Base-by-base conservation (phyloP, 2,113 vertebrate genomes). In the Rhadina sibilatrix region DNA sequence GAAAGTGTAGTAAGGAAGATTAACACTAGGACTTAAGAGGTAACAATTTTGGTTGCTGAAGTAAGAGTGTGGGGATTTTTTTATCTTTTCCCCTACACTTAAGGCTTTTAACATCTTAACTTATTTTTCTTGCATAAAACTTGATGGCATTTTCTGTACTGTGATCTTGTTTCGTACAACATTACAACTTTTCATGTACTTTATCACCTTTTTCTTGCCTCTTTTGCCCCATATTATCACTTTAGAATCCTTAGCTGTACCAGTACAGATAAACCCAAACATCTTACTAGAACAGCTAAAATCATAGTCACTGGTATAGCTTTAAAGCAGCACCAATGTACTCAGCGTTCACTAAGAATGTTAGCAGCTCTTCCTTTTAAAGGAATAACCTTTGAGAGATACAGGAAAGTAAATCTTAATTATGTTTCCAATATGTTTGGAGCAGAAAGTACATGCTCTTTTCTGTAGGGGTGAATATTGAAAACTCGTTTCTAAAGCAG, bases 351-450 rank as follows among this genome's bases (percentile, higher is more conserved):
- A 8, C 64, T 75, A 56, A 75, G 54, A 88, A 44, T 50, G 24
- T 71, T 83, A 83, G 64, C 56, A 96, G 14, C 56, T 60, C 9
- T 83, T 94, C 72, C 52, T 96, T 83, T 89, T 78, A 90, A 90
- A 93, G 86, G 44, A 90, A 72, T 81, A 91, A 92, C 47, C 60
- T 93, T 92, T 75, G 84, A 90, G 79, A 87, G 65, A 53, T 56
- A 42, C 19, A 16, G 25, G 68, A 90, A 90, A 81, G 74, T 35
- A 60, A 68, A 60, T 52, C 71, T 92, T 74, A 77, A 63, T 68
- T 91, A 56, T n/a, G 61, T 81, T 86, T 90, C 60, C 56, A 52
- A 0, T 85, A 38, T 68, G 49, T 92, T 75, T 87, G 69, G 57
- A 68, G 80, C 44, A 75, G 69, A 64, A 82, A 78, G 54, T 80